Conservation (phyloP, 1,140 invertebrate genomes). For the Bilobella aurantiaca region DNA sequence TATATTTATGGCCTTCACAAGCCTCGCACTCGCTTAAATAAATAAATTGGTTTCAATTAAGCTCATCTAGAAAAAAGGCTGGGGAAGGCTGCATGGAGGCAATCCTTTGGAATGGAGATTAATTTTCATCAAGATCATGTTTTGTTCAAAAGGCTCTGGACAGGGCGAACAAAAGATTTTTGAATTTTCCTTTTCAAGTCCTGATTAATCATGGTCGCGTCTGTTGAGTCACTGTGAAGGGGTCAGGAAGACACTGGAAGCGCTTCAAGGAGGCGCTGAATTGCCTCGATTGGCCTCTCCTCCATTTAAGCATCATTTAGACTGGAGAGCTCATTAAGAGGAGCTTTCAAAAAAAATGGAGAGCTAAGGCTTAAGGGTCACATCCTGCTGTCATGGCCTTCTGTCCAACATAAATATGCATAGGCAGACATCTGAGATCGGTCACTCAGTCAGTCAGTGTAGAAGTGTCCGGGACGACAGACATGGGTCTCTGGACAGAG, state of each 20-base stretch:
- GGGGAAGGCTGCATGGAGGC: constrained; percentile 19
- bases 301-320: constrained; percentile 26
- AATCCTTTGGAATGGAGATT: too few species aligned
- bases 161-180: too few species aligned
- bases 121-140: too few species aligned
- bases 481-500: too few species aligned
- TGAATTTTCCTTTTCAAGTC: too few species aligned
- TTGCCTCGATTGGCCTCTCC: too few species aligned
- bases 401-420: constrained; percentile 23
- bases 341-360: background rate
- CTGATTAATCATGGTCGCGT: background rate
- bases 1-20: too few species aligned
- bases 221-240: too few species aligned
- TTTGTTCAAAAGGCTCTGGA: too few species aligned
- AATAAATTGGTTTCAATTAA: constrained; percentile 31
- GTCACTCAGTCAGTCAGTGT: constrained; percentile 24
- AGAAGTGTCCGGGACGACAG: background rate
- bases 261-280: too few species aligned
- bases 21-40: constrained; percentile 10
- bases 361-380: constrained; percentile 27
- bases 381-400: constrained; percentile 28
- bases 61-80: constrained; percentile 1
- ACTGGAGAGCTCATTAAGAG: background rate
- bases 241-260: too few species aligned
- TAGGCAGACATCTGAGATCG: constrained; percentile 7